Evolutionary conservation across 1,140 invertebrate genomes (phyloP), one percentile per base, ranked within the genome.

Genomic region (Temnothorax longispinosus): DNA sequence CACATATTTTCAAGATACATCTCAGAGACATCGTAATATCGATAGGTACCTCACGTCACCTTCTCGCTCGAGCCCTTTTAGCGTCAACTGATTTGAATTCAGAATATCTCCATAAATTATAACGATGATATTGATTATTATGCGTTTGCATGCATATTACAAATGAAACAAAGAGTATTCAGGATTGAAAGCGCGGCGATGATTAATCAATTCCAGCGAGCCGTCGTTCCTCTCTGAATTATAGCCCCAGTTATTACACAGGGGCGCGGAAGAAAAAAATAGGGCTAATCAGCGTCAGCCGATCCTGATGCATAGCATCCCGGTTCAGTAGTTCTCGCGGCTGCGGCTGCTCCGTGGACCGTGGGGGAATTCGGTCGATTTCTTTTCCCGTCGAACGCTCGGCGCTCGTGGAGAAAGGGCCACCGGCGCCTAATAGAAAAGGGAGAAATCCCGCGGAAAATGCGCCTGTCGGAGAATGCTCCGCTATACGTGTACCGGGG

Each of bases 331-430:
- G 5, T 60, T 44, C 52, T 74, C 11, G 27, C 32, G 56, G 44
- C 15, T 69, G 67, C 41, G 60, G 44, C 15, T 67, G 67, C 52
- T 74, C 13, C 80, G 44, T 62, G 50, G 52, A 82, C 80, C 80
- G 54, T 35, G 7, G 41, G n/a, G 27, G 69, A 74, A 75, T 84
- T 50, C 27, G 38, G 67, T 74, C 67, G 54, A 84, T 75, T 75
- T 60, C 69, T 84, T 84, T 84, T 84, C 54, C 56, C 69, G 69
- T 84, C 54, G 80, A 75, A 74, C 80, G 69, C 80, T 84, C 69
- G 80, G 60, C 80, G 69, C 80, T 84, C 69, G 80, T 54, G 80
- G n/a, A 62, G 80, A 84, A 84, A 64, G 32, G 54, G 32, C 52
- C 52, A 38, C 15, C 18, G 56, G 11, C 32, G 54, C 32, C 69